Base-by-base conservation (phyloP, 53 echinoderm and acorn worm genomes). In the Astropecten irregularis region DNA sequence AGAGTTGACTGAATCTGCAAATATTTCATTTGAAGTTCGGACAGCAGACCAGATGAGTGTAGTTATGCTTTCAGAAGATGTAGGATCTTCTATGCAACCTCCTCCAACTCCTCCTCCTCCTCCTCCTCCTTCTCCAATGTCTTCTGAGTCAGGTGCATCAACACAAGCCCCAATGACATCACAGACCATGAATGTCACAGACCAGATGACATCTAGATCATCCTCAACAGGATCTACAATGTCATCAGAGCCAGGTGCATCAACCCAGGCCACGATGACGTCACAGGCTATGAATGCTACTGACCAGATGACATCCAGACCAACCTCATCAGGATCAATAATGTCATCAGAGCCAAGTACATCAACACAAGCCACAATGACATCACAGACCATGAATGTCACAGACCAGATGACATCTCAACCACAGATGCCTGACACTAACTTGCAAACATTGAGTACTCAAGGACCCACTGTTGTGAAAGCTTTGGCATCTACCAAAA, bases 401-500 rank as follows among this genome's bases (percentile, higher is more conserved):
- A 9, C 44, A 6, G 13, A 13, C 23, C 44, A 44, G 44, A 9
- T 44, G 7, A 13, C 13, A 6, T 44, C 7, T 44, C 44, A 44
- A 13, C 66, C 1, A 37, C 20, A 11, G 25, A n/a, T n/a, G n/a
- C n/a, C n/a, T n/a, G n/a, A n/a, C n/a, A n/a, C n/a, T n/a, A n/a
- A n/a, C n/a, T n/a, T n/a, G 1, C 26, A 30, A 11, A 10, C 32
- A 11, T 30, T 73, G 25, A 53, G 35, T 34, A 73, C 52, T 31
- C 73, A 54, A 20, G 54, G 34, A 34, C 19, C 30, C 20, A 52
- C 21, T 53, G 13, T 52, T 16, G 73, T 73, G n/a, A 54, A 25
- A 34, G 73, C 52, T 19, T 52, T n/a, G 51, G 73, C 54, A 16
- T 73, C 73, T 34, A 73, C 73, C 2, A 51, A 19, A 31, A 23